Conservation (phyloP, 1,140 invertebrate genomes). For the Dinoponera quadriceps region DNA sequence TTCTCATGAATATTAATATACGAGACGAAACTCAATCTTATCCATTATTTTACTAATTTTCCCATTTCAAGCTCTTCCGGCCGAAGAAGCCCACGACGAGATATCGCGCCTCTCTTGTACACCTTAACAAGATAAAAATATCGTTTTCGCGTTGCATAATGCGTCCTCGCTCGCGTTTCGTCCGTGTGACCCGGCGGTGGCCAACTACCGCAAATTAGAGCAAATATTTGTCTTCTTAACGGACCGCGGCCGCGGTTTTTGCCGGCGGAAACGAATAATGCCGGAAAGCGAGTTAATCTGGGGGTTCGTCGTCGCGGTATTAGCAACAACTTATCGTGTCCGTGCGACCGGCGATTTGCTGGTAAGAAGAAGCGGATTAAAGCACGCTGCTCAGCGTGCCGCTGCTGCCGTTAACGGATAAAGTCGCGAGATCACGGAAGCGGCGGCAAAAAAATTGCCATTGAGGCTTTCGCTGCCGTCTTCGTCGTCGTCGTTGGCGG, state of each 20-base stretch:
- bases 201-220: conserved; percentile 23
- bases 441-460: conserved; percentile 1
- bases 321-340: conserved; percentile 44
- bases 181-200: neutral
- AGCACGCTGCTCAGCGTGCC: conserved; percentile 5
- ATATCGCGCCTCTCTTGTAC: conserved; percentile 14
- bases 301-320: conserved; percentile 57
- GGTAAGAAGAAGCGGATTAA: conserved; percentile 58
- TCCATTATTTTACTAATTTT: conserved; percentile 33
- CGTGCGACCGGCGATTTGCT: conserved; percentile 44
- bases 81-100: neutral
- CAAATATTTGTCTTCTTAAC: conserved; percentile 41
- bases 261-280: conserved; percentile 2
- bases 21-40: conserved; percentile 22
- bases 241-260: neutral
- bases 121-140: conserved; percentile 48
- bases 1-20: conserved; percentile 36
- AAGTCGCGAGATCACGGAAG: conserved; percentile 30
- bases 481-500: neutral
- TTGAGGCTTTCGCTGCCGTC: neutral
- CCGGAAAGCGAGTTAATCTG: conserved; percentile 54
- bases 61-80: conserved; percentile 11
- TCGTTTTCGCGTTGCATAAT: conserved; percentile 29
- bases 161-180: conserved; percentile 35
- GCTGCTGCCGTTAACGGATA: neutral